phyloP scores from a whole-genome alignment of 2,888 invertebrate genomes.

The Omphaloscelis lunosa region DNA sequence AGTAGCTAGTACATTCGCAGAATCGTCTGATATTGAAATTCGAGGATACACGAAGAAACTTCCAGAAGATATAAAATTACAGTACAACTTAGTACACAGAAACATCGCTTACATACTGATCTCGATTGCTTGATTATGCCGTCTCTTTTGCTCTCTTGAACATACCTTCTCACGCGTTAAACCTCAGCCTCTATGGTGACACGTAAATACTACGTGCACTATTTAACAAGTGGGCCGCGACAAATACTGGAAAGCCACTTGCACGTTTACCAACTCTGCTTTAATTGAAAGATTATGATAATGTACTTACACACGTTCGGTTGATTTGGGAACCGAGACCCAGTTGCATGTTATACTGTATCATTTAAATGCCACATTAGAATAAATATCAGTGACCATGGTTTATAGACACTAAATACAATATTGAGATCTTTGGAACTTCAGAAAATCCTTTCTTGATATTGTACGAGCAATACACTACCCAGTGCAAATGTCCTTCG shows the following conservation, averaged over 20 bases:
- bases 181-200: constrained; percentile 78
- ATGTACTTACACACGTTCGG: constrained; percentile 46
- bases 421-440: not conserved
- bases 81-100: constrained; percentile 26
- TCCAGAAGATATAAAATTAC: constrained; percentile 30
- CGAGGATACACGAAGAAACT: constrained; percentile 21
- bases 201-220: constrained; percentile 84
- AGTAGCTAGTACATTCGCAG: constrained; percentile 47
- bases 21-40: constrained; percentile 42
- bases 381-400: not conserved
- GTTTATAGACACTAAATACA: not conserved
- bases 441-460: not conserved
- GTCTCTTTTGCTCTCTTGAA: constrained; percentile 65
- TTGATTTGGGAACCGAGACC: constrained; percentile 44
- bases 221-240: constrained; percentile 83
- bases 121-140: constrained; percentile 46
- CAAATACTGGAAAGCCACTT: constrained; percentile 75
- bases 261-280: constrained; percentile 67
- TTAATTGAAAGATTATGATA: constrained; percentile 65
- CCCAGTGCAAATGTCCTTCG: constrained; percentile 23
- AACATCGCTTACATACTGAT: constrained; percentile 48
- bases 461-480: not conserved
- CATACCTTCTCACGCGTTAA: constrained; percentile 69
- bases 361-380: constrained; percentile 17
- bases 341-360: constrained; percentile 11